Base-by-base conservation (phyloP, 1,140 invertebrate genomes). In the Uloborus diversus region DNA sequence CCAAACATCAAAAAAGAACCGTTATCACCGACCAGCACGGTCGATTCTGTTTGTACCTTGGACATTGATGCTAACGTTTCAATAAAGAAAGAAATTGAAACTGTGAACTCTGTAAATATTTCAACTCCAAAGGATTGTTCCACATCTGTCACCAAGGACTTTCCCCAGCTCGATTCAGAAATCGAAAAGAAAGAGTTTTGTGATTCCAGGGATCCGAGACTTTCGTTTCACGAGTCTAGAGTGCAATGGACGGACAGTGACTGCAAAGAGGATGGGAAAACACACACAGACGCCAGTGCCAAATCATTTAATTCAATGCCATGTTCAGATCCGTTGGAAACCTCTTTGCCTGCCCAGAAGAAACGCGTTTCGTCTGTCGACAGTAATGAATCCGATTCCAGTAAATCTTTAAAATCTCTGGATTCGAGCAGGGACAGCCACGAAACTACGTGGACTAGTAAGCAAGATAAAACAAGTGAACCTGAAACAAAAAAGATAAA, bases 401-500 rank as follows among this genome's bases (percentile, higher is more conserved):
- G 76, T 27, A 82, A 81, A 35, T 82, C 81, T 9, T 47, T 65
- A 14, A 80, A 56, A 59, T 79, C 68, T 37, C 32, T 69, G 7
- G 78, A 80, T 11, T 69, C 57, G 11, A 76, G 65, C 27, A 81
- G 61, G 27, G 80, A 81, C n/a, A 61, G 51, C 35, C 69, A 81
- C 42, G 79, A 81, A 51, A 66, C 23, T 27, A 69, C 9, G 25
- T 76, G 80, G 64, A 9, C n/a, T 9, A n/a, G n/a, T n/a, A 76
- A 81, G 14, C 53, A 62, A 27, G 79, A 82, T 33, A 79, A 47
- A 33, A 61, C 27, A 25, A 53, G 90, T 37, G 93, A 94, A 82
- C 75, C 84, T 2, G 91, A 93, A 25, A 85, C 87, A 0, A 94
- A 94, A 83, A 91, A 92, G 73, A 89, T 90, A 81, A 93, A 92